phyloP scores from a whole-genome alignment of 2,113 vertebrate genomes.

The Daubentonia madagascariensis region DNA sequence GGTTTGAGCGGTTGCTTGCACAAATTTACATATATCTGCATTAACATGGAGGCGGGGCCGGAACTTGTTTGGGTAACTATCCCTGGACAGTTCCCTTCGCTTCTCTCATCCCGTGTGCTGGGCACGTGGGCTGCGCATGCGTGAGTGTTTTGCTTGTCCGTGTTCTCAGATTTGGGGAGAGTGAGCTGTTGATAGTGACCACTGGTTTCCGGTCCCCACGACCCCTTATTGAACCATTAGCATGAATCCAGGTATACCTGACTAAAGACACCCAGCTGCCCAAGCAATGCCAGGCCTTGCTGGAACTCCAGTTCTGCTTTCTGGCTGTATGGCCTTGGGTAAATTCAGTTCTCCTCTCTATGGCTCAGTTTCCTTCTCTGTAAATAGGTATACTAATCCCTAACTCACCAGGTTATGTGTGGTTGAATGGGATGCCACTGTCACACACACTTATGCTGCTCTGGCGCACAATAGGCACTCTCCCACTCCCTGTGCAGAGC shows the following conservation, averaged over 20 bases:
- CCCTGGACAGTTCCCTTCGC: slow-evolving; percentile 43
- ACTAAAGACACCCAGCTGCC: background rate
- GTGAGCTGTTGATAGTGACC: background rate
- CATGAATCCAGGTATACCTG: background rate
- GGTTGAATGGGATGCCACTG: background rate
- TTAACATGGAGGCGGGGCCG: slow-evolving; percentile 65
- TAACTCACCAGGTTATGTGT: background rate
- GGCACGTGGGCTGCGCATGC: slow-evolving; percentile 1
- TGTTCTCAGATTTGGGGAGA: background rate
- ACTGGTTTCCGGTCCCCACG: background rate
- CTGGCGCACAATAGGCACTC: background rate
- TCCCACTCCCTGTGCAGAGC: background rate
- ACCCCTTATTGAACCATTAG: background rate
- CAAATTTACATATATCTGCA: slow-evolving; percentile 71
- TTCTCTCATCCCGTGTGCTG: background rate
- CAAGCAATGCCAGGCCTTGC: background rate
- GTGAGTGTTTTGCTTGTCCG: slow-evolving; percentile 16
- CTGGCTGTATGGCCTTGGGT: background rate
- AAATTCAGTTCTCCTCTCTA: background rate
- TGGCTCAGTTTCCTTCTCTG: slow-evolving; percentile 13
- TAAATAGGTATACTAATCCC: background rate
- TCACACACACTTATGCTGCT: background rate
- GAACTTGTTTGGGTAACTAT: slow-evolving; percentile 60
- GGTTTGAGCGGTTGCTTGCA: slow-evolving; percentile 38
- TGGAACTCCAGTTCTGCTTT: background rate